Evolutionary conservation across 2,113 vertebrate genomes (phyloP), one percentile per base, ranked within the genome.

Genomic region (Dunckerocampus dactyliophorus): DNA sequence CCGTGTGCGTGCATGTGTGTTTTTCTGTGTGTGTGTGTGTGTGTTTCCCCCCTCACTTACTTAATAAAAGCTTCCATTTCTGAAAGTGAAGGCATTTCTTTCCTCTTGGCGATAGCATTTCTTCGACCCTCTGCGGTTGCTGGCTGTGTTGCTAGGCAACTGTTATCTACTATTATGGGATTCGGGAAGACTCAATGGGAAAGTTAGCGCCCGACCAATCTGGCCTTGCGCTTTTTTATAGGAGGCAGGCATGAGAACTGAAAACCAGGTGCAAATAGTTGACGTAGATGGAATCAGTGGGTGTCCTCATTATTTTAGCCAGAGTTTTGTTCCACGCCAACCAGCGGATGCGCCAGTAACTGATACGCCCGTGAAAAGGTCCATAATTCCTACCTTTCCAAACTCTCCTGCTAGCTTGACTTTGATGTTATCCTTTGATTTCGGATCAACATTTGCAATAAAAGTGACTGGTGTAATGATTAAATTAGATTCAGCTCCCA

Each of bases 21-120:
- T 5, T 65, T 62, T 65, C 56, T 48, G 43, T 28, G 24, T 28
- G 24, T 28, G 24, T 28, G 24, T 28, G 24, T 28, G 24, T 28
- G 24, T 7, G 31, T 5, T 1, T 63, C 63, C 66, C 56, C 55
- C 56, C 65, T 63, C 76, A 12, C 19, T 56, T 28, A 56, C 37
- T 82, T 83, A 84, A 89, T 84, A 85, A 88, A 84, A 67, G 71
- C 65, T 59, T 72, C 50, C 76, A 83, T 85, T 77, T 65, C 75
- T 75, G 58, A 59, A 73, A 84, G 78, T 72, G 71, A 66, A 83
- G 71, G 63, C 71, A 75, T 75, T 67, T 49, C 69, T 61, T 45
- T 62, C 69, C 45, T 70, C 50, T 37, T 61, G 54, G 53, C 15
- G 72, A 77, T 77, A 63, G 53, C 77, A 81, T 72, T 81, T 85